Evolutionary conservation across 1,140 invertebrate genomes (phyloP), one percentile per base, ranked within the genome.

Genomic region (Ceratina japonica): DNA sequence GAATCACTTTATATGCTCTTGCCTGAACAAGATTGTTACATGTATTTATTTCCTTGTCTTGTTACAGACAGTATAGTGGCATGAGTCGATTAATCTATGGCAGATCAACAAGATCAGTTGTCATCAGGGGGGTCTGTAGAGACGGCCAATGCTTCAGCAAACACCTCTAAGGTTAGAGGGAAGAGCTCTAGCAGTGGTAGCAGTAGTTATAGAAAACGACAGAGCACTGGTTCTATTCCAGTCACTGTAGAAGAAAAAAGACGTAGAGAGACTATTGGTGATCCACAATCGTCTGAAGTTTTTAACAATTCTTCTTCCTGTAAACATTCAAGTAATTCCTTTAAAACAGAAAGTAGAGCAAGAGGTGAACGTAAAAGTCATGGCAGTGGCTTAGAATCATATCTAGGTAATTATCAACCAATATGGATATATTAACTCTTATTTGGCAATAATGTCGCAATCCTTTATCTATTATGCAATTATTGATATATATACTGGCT

Each of bases 11-110:
- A 7, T 7, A 10, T 44, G 10, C 10, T 10, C 37, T 44, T 44
- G 10, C 10, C 37, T 7, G 5, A 44, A 44, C 10, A 8, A 44
- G 37, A 52, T 52, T 27, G 64, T n/a, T 7, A 22, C 2, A 74
- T 59, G 64, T 63, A 22, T 73, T 70, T 54, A 37, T 63, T 80
- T 76, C 51, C 2, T 75, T 82, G 75, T 51, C 59, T 91, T 44
- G 37, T 44, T 91, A 22, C 87, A 92, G 92, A 91, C 89, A 92
- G 91, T 91, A 92, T 92, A 93, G 92, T 93, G 92, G 91, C 91
- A 93, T 92, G 92, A 91, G 91, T 93, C 91, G 91, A 92, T 93
- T 93, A 92, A 93, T 92, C 92, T 93, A 93, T 92, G 92, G 92
- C 92, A 93, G 92, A 93, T 93, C 91, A 92, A 93, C 92, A 93